Evolutionary conservation across 2,888 invertebrate species (phyloP), one percentile per base, ranked within the genome.

Genomic region (Ophraella communa): DNA sequence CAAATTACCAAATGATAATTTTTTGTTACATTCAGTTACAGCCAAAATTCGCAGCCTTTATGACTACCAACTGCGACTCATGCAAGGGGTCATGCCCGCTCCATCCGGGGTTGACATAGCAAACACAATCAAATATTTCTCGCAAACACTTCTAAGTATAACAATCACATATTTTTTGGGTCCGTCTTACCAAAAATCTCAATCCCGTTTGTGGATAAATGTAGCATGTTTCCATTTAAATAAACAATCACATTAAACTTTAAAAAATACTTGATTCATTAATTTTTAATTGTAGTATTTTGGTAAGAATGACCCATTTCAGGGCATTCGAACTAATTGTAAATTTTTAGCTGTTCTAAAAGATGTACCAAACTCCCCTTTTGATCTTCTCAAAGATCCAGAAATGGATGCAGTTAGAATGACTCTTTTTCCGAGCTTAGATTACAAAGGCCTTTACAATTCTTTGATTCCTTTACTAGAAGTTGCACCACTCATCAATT

Each of bases 71-170:
- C 88, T 94, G 79, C 90, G 98, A 72, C 87, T 97, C 73, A 89
- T 94, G 82, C 95, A 96, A 86, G 94, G 94, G 77, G 88, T 91
- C 74, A 90, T 94, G 81, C 96, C 98, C 66, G 87, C 93, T 74
- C 98, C 98, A 42, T 94, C 95, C 66, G 98, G 98, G 70, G 87
- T 91, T 68, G 99, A 99, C 83, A 95, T 99, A 82, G 96, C 96
- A 69, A 97, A 96, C 84, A 98, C 97, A 62, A 89, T 99, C 79
- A 96, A 98, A 83, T 98, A 97, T 84, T 98, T 99, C 85, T 95
- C 97, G 51, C 96, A 97, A 85, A 97, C 96, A 44, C 86, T 99
- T 69, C 86, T 98, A 74, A 94, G 98, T 98, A 87, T 45, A 23
- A 42, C 8, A 21, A 21, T 47, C 42, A 20, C 5, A 14, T 24